These are phyloP conservation scores for Plestiodon gilberti DNA, from an alignment of 2,113 vertebrate genomes.

Conservation along the genomic window DNA sequence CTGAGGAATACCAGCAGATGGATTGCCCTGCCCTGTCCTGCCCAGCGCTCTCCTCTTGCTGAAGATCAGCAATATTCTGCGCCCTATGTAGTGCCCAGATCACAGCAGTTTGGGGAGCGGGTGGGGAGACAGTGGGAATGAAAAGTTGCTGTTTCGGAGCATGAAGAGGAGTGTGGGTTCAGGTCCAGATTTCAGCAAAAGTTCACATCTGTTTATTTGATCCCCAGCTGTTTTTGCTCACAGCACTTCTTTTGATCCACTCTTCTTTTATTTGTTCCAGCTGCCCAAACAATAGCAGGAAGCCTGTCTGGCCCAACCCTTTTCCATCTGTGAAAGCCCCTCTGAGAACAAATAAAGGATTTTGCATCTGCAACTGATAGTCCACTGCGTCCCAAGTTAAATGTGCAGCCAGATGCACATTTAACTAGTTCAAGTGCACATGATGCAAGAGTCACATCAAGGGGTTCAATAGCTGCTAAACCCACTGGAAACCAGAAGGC, in stretches of 20 bases:
- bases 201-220: conserved; percentile 37
- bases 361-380: conserved; percentile 38
- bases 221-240: conserved; percentile 35
- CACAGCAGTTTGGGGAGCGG: fast-evolving
- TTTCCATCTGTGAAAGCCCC: conserved; percentile 63
- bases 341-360: conserved; percentile 33
- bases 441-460: conserved; percentile 54
- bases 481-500: conserved; percentile 32
- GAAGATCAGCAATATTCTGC: background rate
- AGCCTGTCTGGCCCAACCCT: conserved; percentile 34
- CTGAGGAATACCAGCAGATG: too few species aligned
- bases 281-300: conserved; percentile 70
- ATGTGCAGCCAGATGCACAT: background rate
- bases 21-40: background rate
- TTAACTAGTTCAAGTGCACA: conserved; percentile 41
- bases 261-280: conserved; percentile 60
- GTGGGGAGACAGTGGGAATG: background rate
- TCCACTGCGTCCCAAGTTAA: conserved; percentile 16
- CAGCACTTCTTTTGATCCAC: conserved; percentile 59
- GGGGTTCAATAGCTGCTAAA: conserved; percentile 48
- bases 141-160: background rate
- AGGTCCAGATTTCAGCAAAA: conserved; percentile 21
- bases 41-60: background rate
- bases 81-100: background rate
- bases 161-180: conserved; percentile 5